phyloP scores from a whole-genome alignment of 2,113 vertebrate genomes.

The Paraplagusia blochii region DNA sequence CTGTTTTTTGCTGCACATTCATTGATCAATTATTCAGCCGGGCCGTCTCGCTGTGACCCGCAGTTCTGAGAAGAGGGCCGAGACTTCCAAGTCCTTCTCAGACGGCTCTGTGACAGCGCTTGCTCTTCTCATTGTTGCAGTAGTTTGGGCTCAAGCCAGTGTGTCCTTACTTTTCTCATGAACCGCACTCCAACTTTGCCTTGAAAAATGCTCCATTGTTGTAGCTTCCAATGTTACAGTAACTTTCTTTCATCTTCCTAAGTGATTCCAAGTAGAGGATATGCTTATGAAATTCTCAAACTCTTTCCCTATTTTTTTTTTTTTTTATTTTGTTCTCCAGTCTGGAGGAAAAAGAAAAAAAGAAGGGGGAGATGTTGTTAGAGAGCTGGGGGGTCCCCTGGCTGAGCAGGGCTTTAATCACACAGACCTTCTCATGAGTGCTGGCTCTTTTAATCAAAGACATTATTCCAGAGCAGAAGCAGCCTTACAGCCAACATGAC shows the following conservation, averaged over 20 bases:
- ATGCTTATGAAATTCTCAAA: constrained; percentile 55
- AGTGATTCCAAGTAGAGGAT: constrained; percentile 59
- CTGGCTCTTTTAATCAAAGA: constrained; percentile 74
- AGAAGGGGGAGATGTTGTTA: constrained; percentile 18
- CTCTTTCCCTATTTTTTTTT: constrained; percentile 40
- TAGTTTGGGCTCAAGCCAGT: constrained; percentile 47
- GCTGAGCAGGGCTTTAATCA: constrained; percentile 57
- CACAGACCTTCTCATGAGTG: constrained; percentile 56
- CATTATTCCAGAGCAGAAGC: constrained; percentile 63
- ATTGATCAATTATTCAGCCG: constrained; percentile 81
- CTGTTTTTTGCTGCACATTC: constrained; percentile 74
- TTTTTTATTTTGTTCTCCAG: constrained; percentile 47
- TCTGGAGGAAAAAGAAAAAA: constrained; percentile 38
- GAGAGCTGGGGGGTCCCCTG: constrained; percentile 51
- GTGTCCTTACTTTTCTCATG: constrained; percentile 29
- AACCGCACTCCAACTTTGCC: constrained; percentile 49
- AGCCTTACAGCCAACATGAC: constrained; percentile 62
- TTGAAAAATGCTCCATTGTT: constrained; percentile 40
- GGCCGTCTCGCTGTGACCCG: constrained; percentile 75
- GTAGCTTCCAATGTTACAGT: constrained; percentile 57
- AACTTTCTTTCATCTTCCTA: constrained; percentile 65
- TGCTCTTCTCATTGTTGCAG: constrained; percentile 52
- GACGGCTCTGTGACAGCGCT: constrained; percentile 59
- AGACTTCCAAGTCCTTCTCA: constrained; percentile 31
- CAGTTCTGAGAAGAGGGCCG: constrained; percentile 56